A percentile compares a stretch with the other conserved stretches of the same genome.
Conservation (phyloP, 2,797 vertebrate species). For the Trachurus trachurus region DNA sequence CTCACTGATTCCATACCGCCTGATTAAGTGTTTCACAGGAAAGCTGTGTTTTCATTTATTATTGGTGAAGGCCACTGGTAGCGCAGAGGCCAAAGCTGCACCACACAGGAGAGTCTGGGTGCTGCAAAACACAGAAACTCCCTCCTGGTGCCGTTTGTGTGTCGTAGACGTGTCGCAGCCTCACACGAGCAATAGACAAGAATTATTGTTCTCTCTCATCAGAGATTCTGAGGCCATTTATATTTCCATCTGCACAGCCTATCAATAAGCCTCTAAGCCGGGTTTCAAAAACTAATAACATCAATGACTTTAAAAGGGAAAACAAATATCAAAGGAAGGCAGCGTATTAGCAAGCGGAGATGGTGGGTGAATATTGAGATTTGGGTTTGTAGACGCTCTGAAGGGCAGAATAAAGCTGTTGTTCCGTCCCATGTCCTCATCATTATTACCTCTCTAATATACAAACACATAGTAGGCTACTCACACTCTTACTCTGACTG, state of each 20-base stretch:
- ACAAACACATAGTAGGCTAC: slow-evolving; percentile 44
- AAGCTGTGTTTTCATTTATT: slow-evolving; percentile 60
- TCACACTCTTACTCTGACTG: slow-evolving; percentile 46
- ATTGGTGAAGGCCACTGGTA: slow-evolving; percentile 49
- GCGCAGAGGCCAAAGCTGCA: slow-evolving; percentile 55
- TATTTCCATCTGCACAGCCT: slow-evolving; percentile 70
- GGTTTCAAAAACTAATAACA: slow-evolving; percentile 83
- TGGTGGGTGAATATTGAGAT: slow-evolving; percentile 71
- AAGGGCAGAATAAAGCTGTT: slow-evolving; percentile 61
- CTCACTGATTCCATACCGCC: slow-evolving; percentile 69
- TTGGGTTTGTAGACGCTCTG: slow-evolving; percentile 61
- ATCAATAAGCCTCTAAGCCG: slow-evolving; percentile 78
- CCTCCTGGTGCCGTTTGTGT: slow-evolving; percentile 35
- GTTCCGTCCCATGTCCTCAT: slow-evolving; percentile 58
- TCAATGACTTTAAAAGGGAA: slow-evolving; percentile 80
- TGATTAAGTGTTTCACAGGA: slow-evolving; percentile 75
- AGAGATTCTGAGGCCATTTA: slow-evolving; percentile 72
- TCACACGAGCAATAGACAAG: slow-evolving; percentile 52
- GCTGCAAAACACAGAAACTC: slow-evolving; percentile 56
- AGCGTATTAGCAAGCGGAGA: slow-evolving; percentile 64
- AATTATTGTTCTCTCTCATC: slow-evolving; percentile 72
- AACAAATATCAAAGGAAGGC: slow-evolving; percentile 81
- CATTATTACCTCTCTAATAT: slow-evolving; percentile 54
- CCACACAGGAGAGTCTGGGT: slow-evolving; percentile 32
- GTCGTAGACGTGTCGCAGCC: slow-evolving; percentile 51